Base-by-base conservation (phyloP, 2,113 vertebrate species). In the Cyanocitta stelleri region DNA sequence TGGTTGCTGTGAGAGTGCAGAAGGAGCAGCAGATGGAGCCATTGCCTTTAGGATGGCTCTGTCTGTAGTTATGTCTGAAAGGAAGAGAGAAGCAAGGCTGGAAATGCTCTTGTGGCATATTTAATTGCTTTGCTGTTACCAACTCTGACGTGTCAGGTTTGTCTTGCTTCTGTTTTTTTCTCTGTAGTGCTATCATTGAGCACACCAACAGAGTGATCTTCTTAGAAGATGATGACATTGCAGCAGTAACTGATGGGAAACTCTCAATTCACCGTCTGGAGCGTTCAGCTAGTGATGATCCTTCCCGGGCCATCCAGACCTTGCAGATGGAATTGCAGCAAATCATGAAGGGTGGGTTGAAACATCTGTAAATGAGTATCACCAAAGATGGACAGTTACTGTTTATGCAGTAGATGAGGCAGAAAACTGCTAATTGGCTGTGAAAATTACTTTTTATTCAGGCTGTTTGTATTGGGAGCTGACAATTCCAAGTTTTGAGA, bases 161-260 rank as follows among this genome's bases (percentile, higher is more conserved):
- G 23, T 59, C 66, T 90, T 61, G 23, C 48, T 64, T 71, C 7
- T 83, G 9, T 26, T 44, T 71, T 73, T 82, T 30, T 62, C 39
- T 20, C 62, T 72, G 30, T 85, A 99, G 99, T 35, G 99, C 99
- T 85, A 98, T 99, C 91, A 99, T 99, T 85, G 99, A 99, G 77
- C 99, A 99, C 96, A 99, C 99, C 93, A 99, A 99, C 97, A 98
- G 99, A 89, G 99, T 99, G 62, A 97, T 99, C 94, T 99, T 99
- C 97, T 85, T 99, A 58, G 99, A 99, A 95, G 99, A 99, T 20
- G 98, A 99, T 77, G 99, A 99, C 90, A 98, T 99, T 1, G 99
- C 99, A 5, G 98, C 98, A 20, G 99, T 99, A 80, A 97, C 96
- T 16, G 98, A 97, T 32, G 99, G 99, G 86, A 98, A 98, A 59